phyloP scores from a whole-genome alignment of 2,113 vertebrate genomes.

The Pimephales promelas region DNA sequence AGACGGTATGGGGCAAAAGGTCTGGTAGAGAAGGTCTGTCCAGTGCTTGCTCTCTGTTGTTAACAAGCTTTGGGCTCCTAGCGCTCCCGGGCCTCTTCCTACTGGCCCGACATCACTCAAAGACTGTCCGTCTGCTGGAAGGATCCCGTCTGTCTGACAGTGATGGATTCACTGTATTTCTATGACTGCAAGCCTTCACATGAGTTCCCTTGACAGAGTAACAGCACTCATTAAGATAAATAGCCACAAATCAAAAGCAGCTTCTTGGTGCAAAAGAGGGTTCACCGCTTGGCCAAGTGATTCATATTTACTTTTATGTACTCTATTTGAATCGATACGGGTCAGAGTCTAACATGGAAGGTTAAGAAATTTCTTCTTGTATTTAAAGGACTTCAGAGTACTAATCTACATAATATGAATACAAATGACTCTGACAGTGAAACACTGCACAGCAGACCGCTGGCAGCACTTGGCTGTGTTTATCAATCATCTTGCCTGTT shows the following conservation, averaged over 20 bases:
- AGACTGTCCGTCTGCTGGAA: conserved; percentile 43
- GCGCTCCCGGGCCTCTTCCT: conserved; percentile 29
- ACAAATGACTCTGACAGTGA: conserved; percentile 42
- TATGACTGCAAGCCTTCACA: conserved; percentile 48
- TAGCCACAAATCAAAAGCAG: conserved; percentile 55
- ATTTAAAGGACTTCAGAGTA: conserved; percentile 43
- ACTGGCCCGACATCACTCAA: conserved; percentile 43
- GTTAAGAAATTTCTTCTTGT: conserved; percentile 41
- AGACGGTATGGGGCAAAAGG: not conserved
- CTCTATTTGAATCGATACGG: conserved; percentile 44
- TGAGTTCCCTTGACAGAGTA: conserved; percentile 50
- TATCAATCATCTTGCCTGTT: conserved; percentile 34
- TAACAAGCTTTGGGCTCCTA: conserved; percentile 36
- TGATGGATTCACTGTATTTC: conserved; percentile 57
- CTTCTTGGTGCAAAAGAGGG: conserved; percentile 45
- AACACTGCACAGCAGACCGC: conserved; percentile 27
- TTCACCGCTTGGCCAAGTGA: conserved; percentile 49
- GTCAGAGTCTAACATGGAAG: conserved; percentile 48
- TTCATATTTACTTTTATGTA: conserved; percentile 47
- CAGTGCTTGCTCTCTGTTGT: conserved; percentile 24
- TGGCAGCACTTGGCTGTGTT: conserved; percentile 28
- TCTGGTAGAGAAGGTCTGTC: conserved; percentile 1
- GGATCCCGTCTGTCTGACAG: conserved; percentile 55
- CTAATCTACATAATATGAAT: conserved; percentile 57
- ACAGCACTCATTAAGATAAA: conserved; percentile 55